Evolutionary conservation across 2,113 vertebrate genomes (phyloP), one percentile per base, ranked within the genome.

Genomic region (Lophura nycthemera): DNA sequence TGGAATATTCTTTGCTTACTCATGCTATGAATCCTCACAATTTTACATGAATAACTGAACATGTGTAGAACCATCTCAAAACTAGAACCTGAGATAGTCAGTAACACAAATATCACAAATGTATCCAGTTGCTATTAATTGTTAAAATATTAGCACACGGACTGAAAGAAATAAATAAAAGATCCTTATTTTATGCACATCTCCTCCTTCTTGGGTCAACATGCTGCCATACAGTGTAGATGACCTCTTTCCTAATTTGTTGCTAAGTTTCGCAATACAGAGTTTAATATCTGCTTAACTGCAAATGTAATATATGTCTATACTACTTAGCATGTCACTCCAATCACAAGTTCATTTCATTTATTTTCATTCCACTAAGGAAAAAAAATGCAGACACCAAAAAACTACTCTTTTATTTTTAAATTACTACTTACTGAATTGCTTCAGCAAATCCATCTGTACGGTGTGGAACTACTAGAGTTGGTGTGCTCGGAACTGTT

Each of bases 401-500:
- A 56, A 72, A 56, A 50, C n/a, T 24, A 59, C 9, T 34, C 63
- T 5, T 32, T 8, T 73, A 70, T 34, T 71, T 69, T 7, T 48
- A 11, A 50, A 50, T 21, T 74, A 79, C 36, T 69, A 98, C 99
- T 98, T 97, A 99, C 99, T 99, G 99, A 95, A 99, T 98, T 36
- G 98, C 98, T 97, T 99, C 99, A 96, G 98, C 98, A 96, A 99
- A 99, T 20, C 98, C 98, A 88, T 99, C 99, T 8, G 99, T 98
- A 50, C 98, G 99, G 95, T 98, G 99, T 21, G 98, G 99, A 16
- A 98, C 98, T 59, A 98, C 98, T 79, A 99, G 98, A 36, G 98
- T 99, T 50, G 99, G 99, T 19, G 98, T 98, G 97, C 98, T 99
- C 73, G 99, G 99, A 89, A 99, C 99, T 95, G 99, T 99, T 91